phyloP scores from a whole-genome alignment of 2,888 invertebrate species.

The Rapana venosa region DNA sequence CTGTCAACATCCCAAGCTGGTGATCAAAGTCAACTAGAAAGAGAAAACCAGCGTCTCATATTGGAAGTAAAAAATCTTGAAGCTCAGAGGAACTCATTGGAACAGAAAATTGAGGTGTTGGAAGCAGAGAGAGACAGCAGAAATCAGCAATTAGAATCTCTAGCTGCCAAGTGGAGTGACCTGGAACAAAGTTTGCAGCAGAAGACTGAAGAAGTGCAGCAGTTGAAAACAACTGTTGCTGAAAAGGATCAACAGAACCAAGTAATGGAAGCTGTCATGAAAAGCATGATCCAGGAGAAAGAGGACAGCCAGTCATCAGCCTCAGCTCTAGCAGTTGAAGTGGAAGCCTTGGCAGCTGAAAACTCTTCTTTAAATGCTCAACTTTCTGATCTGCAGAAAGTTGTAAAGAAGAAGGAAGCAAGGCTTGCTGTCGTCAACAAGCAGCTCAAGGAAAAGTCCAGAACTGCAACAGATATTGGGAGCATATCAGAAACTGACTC shows the following conservation, averaged over 20 bases:
- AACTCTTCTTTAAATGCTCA: conserved; percentile 43
- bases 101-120: conserved; percentile 42
- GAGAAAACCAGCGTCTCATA: conserved; percentile 37
- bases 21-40: conserved; percentile 2
- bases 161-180: conserved; percentile 30
- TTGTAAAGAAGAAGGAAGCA: conserved; percentile 62
- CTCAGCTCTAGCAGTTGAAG: conserved; percentile 43
- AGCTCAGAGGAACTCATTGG: conserved; percentile 44
- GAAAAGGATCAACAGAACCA: conserved; percentile 46
- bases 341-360: conserved; percentile 40
- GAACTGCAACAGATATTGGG: not conserved
- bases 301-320: conserved; percentile 43
- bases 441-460: conserved; percentile 55
- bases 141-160: conserved; percentile 41
- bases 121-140: conserved; percentile 43
- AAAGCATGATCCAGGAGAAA: conserved; percentile 47
- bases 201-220: conserved; percentile 43
- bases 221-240: conserved; percentile 44
- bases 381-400: conserved; percentile 52
- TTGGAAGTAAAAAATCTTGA: conserved; percentile 48
- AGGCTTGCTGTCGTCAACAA: conserved; percentile 59
- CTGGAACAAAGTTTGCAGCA: conserved; percentile 44
- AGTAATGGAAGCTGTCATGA: conserved; percentile 49
- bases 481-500: conserved; percentile 35
- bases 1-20: not conserved